Conservation (phyloP, 35 echinoderm and acorn worm genomes). For the Ptychodera flava region DNA sequence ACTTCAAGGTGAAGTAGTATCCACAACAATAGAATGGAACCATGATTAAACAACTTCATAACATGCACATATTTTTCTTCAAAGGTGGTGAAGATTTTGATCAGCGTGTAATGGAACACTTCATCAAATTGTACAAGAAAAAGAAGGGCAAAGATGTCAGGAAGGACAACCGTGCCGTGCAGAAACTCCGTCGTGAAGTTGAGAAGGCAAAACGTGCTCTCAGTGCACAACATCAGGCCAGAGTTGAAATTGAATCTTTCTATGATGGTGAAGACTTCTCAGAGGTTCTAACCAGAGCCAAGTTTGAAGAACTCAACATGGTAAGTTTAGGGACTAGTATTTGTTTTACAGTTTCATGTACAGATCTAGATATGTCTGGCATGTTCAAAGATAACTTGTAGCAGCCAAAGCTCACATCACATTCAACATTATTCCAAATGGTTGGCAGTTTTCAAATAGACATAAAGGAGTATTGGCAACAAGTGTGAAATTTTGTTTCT, state of each 20-base stretch:
- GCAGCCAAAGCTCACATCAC: too few relatives aligned
- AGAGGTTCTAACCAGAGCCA: conserved; percentile 82
- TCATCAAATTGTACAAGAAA: conserved; percentile 99
- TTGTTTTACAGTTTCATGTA: too few relatives aligned
- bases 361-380: too few relatives aligned
- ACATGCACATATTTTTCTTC: too few relatives aligned
- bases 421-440: too few relatives aligned
- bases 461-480: too few relatives aligned
- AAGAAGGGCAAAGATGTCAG: conserved; percentile 98
- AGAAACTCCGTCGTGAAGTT: conserved; percentile 98
- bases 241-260: conserved; percentile 97
- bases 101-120: conserved; percentile 96
- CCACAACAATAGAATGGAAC: too few relatives aligned
- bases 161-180: conserved; percentile 95
- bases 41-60: too few relatives aligned
- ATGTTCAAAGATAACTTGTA: too few relatives aligned
- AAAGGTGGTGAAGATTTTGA: conserved; percentile 98
- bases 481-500: too few relatives aligned
- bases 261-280: conserved; percentile 97
- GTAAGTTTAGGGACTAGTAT: conserved; percentile 49
- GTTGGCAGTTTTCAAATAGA: too few relatives aligned
- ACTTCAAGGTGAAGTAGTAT: too few relatives aligned
- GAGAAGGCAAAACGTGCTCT: conserved; percentile 97
- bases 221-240: conserved; percentile 86
- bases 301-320: conserved; percentile 97